Conservation (phyloP, 2,888 invertebrate genomes). For the Gari tellinella region DNA sequence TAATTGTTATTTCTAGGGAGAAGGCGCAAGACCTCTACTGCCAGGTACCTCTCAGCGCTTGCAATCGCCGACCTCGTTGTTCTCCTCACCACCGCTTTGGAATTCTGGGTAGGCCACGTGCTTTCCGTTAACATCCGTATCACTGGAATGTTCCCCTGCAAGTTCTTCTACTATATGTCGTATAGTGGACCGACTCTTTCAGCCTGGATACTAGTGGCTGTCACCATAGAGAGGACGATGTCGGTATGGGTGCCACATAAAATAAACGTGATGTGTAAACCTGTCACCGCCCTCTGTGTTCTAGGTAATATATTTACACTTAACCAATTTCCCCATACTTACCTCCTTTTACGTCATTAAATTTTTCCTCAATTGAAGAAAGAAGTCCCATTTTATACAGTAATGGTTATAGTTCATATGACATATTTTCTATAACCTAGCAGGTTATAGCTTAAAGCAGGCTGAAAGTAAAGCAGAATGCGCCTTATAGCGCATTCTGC, state of each 20-base stretch:
- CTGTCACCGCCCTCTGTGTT: slow-evolving; percentile 33
- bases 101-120: slow-evolving; percentile 53
- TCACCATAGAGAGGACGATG: slow-evolving; percentile 54
- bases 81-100: slow-evolving; percentile 42
- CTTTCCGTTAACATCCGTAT: slow-evolving; percentile 39
- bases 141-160: slow-evolving; percentile 30
- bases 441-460: too few species aligned
- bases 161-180: slow-evolving; percentile 37
- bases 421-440: too few species aligned
- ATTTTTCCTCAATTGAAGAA: too few species aligned
- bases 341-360: too few species aligned
- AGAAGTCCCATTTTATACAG: too few species aligned
- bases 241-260: slow-evolving; percentile 61
- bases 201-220: slow-evolving; percentile 59
- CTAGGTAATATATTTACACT: slow-evolving; percentile 10
- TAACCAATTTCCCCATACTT: background rate
- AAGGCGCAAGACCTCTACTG: slow-evolving; percentile 54
- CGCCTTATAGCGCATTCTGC: too few species aligned
- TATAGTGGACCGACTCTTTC: slow-evolving; percentile 51
- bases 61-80: slow-evolving; percentile 58
- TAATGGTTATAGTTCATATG: too few species aligned
- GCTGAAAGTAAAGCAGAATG: too few species aligned
- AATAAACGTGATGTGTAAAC: slow-evolving; percentile 47
- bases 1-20: slow-evolving; percentile 36
- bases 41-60: slow-evolving; percentile 47